These are phyloP conservation scores for Perizoma flavofasciatum DNA, from an alignment of 2,888 invertebrate species.

Conservation along the genomic window DNA sequence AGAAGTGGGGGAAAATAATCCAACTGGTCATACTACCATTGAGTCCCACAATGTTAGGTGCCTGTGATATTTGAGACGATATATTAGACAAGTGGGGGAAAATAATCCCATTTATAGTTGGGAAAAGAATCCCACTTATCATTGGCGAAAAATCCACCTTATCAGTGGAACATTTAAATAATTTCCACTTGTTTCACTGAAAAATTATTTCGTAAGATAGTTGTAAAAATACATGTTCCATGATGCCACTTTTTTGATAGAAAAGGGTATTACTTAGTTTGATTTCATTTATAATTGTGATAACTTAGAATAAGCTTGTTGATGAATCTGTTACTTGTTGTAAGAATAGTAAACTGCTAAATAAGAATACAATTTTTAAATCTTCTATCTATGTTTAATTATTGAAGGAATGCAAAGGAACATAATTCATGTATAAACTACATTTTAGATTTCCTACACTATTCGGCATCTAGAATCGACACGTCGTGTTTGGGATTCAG, in stretches of 20 bases:
- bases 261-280: neutral
- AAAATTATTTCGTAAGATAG: too few species aligned
- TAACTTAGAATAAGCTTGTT: conserved; percentile 14
- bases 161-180: neutral
- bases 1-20: too few species aligned
- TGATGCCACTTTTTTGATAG: neutral
- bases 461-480: conserved; percentile 65
- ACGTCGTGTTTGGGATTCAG: conserved; percentile 62
- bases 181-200: neutral
- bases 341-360: conserved; percentile 24
- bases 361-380: conserved; percentile 16
- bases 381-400: conserved; percentile 7
- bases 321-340: neutral
- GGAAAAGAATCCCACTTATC: too few species aligned
- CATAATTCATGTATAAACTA: too few species aligned
- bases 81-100: neutral
- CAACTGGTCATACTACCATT: too few species aligned
- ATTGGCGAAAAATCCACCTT: too few species aligned
- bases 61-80: neutral
- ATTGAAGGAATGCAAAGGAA: neutral
- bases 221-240: too few species aligned
- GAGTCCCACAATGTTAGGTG: too few species aligned
- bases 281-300: conserved; percentile 8
- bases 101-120: too few species aligned
- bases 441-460: conserved; percentile 16